Conservation (phyloP, 2,113 vertebrate species). For the Hassar affinis region DNA sequence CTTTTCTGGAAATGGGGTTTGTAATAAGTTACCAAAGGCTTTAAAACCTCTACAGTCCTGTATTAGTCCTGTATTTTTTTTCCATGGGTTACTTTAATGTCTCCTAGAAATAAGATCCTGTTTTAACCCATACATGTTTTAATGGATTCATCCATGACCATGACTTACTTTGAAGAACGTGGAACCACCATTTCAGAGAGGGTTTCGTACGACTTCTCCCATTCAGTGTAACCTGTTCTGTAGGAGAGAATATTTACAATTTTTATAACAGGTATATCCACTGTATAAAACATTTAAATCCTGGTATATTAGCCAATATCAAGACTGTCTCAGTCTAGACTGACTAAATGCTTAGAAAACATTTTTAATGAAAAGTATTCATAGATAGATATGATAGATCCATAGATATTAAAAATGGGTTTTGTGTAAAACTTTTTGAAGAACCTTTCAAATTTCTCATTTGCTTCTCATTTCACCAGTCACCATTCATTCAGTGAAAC, state of each 20-base stretch:
- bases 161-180: slow-evolving; percentile 91
- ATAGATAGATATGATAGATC: no score
- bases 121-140: background rate
- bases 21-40: background rate
- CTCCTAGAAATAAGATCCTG: background rate
- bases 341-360: background rate
- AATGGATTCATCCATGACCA: background rate
- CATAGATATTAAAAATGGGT: background rate
- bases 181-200: slow-evolving; percentile 97
- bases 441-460: background rate
- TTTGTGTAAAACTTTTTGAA: background rate
- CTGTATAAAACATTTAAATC: background rate
- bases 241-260: slow-evolving; percentile 55
- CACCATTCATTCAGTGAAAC: background rate
- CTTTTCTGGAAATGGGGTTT: background rate
- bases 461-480: background rate
- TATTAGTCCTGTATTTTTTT: background rate
- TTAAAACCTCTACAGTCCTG: background rate
- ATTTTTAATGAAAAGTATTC: background rate
- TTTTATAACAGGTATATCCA: slow-evolving; percentile 9
- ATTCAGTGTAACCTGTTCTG: slow-evolving; percentile 85
- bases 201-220: slow-evolving; percentile 95
- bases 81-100: background rate
- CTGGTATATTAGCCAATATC: background rate
- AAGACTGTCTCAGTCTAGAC: background rate